Conservation (phyloP, 2,797 vertebrate species). For the Champsocephalus gunnari region DNA sequence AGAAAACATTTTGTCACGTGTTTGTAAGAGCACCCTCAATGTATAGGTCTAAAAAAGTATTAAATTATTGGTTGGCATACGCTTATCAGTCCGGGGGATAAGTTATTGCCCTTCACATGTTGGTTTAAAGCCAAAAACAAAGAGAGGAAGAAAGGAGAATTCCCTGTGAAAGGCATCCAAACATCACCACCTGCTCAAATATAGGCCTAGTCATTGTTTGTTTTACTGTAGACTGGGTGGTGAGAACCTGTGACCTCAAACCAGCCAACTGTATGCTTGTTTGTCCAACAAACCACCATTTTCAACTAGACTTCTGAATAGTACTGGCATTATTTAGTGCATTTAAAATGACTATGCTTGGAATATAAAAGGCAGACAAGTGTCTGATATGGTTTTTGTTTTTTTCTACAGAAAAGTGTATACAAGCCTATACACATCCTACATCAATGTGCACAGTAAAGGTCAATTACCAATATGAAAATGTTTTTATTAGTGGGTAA, state of each 20-base stretch:
- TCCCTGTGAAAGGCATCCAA: conserved; percentile 6
- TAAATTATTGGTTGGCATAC: not conserved
- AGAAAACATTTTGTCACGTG: no score
- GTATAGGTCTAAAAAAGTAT: not conserved
- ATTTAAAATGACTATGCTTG: not conserved
- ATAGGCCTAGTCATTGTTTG: conserved; percentile 27
- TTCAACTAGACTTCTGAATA: not conserved
- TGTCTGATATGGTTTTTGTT: not conserved
- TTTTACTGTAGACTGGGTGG: conserved; percentile 21
- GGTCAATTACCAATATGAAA: not conserved
- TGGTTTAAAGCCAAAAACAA: not conserved
- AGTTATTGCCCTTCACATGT: not conserved
- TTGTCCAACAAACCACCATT: not conserved
- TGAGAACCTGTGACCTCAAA: conserved; percentile 1
- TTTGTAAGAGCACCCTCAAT: not conserved
- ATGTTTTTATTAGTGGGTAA: no score
- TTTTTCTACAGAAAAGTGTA: not conserved
- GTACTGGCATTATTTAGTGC: not conserved
- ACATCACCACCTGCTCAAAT: conserved; percentile 43
- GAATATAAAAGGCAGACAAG: not conserved
- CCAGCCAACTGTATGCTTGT: conserved; percentile 1
- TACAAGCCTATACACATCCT: not conserved
- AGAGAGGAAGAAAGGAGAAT: not conserved
- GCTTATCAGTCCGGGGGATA: not conserved
- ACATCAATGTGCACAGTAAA: not conserved